These are phyloP conservation scores for Laticauda colubrina DNA, from an alignment of 2,113 vertebrate genomes.

Conservation along the genomic window DNA sequence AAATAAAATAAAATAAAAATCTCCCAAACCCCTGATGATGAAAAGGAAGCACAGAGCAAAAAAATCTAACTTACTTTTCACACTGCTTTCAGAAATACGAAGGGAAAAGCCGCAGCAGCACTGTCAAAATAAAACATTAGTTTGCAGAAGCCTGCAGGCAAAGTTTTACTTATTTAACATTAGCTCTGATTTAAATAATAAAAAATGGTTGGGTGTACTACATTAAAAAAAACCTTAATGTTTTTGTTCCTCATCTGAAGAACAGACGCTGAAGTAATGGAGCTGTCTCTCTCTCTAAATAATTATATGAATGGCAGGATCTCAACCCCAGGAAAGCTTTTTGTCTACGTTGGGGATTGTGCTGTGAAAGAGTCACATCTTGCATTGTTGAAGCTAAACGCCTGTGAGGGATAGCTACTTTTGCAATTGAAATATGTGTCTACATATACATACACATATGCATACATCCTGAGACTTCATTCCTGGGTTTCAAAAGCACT, in stretches of 20 bases:
- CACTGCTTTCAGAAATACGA: conserved; percentile 66
- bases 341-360: conserved; percentile 52
- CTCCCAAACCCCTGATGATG: conserved; percentile 17
- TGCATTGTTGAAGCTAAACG: conserved; percentile 41
- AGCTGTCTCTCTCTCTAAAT: conserved; percentile 58
- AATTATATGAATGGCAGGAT: conserved; percentile 58
- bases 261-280: conserved; percentile 41
- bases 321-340: conserved; percentile 60
- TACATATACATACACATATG: background rate
- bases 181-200: conserved; percentile 74
- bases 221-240: conserved; percentile 70
- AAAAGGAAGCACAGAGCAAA: conserved; percentile 48
- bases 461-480: conserved; percentile 19
- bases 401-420: conserved; percentile 26
- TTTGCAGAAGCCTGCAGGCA: conserved; percentile 72
- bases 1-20: conserved; percentile 23
- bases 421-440: conserved; percentile 33
- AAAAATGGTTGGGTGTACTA: conserved; percentile 67
- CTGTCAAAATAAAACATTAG: conserved; percentile 71
- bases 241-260: conserved; percentile 69
- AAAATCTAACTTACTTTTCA: conserved; percentile 63
- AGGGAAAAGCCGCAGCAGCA: conserved; percentile 56
- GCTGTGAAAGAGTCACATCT: conserved; percentile 44
- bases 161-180: conserved; percentile 79
- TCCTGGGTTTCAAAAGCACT: background rate